These are phyloP conservation scores for Acanthornis magna DNA, from an alignment of 2,797 vertebrate genomes.

Conservation along the genomic window DNA sequence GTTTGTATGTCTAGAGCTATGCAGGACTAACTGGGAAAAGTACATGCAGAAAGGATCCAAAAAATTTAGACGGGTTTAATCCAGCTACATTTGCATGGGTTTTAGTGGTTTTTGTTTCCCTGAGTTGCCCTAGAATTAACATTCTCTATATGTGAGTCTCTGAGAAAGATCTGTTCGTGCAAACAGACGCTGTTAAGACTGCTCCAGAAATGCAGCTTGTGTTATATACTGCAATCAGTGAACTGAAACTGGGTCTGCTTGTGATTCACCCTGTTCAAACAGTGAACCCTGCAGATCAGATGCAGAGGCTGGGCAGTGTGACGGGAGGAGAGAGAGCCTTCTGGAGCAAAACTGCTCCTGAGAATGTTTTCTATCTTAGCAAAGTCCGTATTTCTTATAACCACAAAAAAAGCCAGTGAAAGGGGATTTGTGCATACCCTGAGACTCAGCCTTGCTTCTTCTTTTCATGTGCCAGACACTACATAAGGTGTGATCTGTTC, in stretches of 20 bases:
- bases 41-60: background rate
- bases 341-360: background rate
- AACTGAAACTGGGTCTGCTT: background rate
- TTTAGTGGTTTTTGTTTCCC: background rate
- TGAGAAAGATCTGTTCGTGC: background rate
- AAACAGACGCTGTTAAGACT: background rate
- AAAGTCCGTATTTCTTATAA: background rate
- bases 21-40: background rate
- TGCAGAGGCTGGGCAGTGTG: background rate
- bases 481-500: background rate
- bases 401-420: background rate
- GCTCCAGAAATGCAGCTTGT: background rate
- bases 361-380: background rate
- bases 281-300: background rate
- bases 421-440: background rate
- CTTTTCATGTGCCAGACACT: background rate
- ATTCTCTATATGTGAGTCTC: background rate
- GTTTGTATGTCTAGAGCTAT: background rate
- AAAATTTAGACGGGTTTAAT: background rate
- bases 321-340: background rate
- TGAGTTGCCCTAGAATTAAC: background rate
- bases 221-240: background rate
- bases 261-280: background rate
- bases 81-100: background rate
- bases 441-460: background rate